Evolutionary conservation across 2,113 vertebrate genomes (phyloP).

Genomic region (Amphiprion ocellaris): DNA sequence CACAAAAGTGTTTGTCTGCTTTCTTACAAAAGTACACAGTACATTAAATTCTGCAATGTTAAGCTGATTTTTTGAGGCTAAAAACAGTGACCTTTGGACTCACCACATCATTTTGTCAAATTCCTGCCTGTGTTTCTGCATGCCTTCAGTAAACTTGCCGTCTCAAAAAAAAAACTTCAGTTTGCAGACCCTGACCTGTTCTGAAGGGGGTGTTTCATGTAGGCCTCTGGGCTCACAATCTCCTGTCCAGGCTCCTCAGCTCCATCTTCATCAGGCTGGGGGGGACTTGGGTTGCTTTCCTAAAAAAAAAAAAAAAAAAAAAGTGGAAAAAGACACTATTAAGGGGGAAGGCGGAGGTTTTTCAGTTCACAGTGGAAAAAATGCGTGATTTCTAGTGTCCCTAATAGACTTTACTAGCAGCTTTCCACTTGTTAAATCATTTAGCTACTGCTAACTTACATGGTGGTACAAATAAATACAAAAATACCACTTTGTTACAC

Average conservation of each 20-base stretch:
- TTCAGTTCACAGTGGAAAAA: no score
- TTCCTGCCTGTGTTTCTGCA: background rate
- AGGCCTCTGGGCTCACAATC: constrained; percentile 93
- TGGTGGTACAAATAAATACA: background rate
- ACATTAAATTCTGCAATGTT: background rate
- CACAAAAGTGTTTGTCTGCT: background rate
- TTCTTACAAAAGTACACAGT: background rate
- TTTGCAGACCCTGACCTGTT: constrained; percentile 87
- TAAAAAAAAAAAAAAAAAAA: constrained; percentile 50
- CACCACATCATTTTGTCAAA: background rate
- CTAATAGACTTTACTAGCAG: no score
- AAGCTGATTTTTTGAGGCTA: background rate
- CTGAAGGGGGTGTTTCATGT: constrained; percentile 98
- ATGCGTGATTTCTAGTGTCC: no score
- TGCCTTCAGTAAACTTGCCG: background rate
- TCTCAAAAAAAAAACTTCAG: background rate
- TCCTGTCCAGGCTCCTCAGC: constrained; percentile 90
- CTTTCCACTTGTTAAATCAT: background rate
- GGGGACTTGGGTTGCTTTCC: constrained; percentile 90
- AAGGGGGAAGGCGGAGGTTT: no score
- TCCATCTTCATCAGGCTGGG: constrained; percentile 91
- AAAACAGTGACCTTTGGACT: background rate
- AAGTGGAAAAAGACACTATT: no score
- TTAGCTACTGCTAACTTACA: background rate
- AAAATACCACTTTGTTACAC: background rate